These are phyloP conservation scores for Mantis religiosa DNA, from an alignment of 2,888 invertebrate genomes.

Conservation along the genomic window DNA sequence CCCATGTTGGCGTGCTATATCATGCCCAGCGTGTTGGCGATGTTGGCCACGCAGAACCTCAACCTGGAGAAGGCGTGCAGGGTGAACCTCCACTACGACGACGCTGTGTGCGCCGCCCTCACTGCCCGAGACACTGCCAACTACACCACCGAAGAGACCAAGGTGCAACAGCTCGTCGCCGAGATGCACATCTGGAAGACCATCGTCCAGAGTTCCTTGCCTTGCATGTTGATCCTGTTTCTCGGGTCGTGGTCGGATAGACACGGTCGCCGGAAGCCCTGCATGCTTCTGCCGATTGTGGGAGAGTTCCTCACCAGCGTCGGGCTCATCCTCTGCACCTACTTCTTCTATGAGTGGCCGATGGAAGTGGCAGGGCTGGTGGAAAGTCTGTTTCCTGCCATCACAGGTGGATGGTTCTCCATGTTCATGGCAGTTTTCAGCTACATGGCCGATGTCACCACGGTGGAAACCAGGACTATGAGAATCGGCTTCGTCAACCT, in stretches of 20 bases:
- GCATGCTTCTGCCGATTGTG: slow-evolving; percentile 76
- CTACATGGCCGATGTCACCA: slow-evolving; percentile 65
- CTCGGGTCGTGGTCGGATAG: slow-evolving; percentile 70
- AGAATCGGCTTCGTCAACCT: slow-evolving; percentile 58
- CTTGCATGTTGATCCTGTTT: slow-evolving; percentile 76
- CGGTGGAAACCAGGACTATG: slow-evolving; percentile 52
- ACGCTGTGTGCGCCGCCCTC: slow-evolving; percentile 71
- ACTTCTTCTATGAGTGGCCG: slow-evolving; percentile 71
- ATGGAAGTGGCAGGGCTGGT: slow-evolving; percentile 72
- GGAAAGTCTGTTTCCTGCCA: slow-evolving; percentile 75
- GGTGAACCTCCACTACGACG: slow-evolving; percentile 70
- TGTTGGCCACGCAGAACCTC: slow-evolving; percentile 76
- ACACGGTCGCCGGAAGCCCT: slow-evolving; percentile 67
- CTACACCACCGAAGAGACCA: slow-evolving; percentile 57
- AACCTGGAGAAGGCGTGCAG: slow-evolving; percentile 83
- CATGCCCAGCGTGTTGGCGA: slow-evolving; percentile 59
- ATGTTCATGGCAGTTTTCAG: slow-evolving; percentile 89
- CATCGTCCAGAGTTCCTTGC: slow-evolving; percentile 76
- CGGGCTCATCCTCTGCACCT: slow-evolving; percentile 75
- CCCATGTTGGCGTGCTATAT: slow-evolving; percentile 72
- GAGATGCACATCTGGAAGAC: slow-evolving; percentile 83
- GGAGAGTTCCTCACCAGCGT: slow-evolving; percentile 76
- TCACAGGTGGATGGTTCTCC: slow-evolving; percentile 83
- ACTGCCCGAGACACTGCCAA: slow-evolving; percentile 67
- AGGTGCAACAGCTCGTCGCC: slow-evolving; percentile 69